A percentile compares a stretch with the other conserved stretches of the same genome.
Evolutionary conservation across 2,888 invertebrate genomes (phyloP).

Genomic region (Eucriotettix oculatus): DNA sequence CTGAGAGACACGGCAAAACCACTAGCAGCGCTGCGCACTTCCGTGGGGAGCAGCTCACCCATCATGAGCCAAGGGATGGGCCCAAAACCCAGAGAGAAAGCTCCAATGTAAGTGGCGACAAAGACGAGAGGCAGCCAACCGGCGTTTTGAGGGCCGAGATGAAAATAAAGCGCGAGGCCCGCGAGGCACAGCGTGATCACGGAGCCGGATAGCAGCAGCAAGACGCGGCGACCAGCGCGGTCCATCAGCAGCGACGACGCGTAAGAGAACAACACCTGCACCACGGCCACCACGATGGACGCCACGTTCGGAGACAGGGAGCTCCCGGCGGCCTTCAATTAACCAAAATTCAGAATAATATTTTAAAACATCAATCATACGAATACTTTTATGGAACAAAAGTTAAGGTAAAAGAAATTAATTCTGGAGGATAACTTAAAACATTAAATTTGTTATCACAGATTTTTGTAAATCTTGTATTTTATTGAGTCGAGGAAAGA

Average conservation of each 20-base stretch:
- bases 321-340: slow-evolving; percentile 6
- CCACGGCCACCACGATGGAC: slow-evolving; percentile 24
- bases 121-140: slow-evolving; percentile 53
- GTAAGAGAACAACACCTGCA: slow-evolving; percentile 42
- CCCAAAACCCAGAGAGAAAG: slow-evolving; percentile 55
- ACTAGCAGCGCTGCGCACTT: slow-evolving; percentile 31
- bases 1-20: slow-evolving; percentile 29
- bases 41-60: slow-evolving; percentile 57
- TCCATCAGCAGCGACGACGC: slow-evolving; percentile 57
- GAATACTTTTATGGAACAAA: too few species aligned
- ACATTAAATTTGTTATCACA: too few species aligned
- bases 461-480: too few species aligned
- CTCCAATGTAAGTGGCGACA: slow-evolving; percentile 46
- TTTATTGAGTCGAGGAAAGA: too few species aligned
- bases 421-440: too few species aligned
- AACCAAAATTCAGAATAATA: too few species aligned
- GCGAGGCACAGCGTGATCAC: slow-evolving; percentile 54
- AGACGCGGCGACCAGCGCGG: slow-evolving; percentile 57
- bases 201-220: slow-evolving; percentile 57
- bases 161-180: slow-evolving; percentile 56
- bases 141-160: slow-evolving; percentile 29
- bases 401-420: too few species aligned
- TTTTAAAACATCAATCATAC: too few species aligned
- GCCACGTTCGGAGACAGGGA: slow-evolving; percentile 28
- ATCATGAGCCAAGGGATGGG: slow-evolving; percentile 70